Conservation (phyloP, 2,888 invertebrate genomes). For the Pristionchus mayeri region DNA sequence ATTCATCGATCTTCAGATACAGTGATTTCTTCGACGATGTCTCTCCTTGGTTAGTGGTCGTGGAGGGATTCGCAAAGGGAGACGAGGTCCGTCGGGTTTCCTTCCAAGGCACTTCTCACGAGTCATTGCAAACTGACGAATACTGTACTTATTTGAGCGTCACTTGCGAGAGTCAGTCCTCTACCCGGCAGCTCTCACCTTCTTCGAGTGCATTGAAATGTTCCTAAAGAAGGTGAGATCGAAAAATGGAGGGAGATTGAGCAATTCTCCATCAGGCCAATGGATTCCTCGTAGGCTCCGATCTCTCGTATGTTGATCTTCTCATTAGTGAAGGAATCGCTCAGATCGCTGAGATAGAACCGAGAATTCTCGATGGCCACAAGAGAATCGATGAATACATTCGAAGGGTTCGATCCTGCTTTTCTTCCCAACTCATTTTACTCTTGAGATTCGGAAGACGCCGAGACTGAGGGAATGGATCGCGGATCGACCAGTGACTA, state of each 20-base stretch:
- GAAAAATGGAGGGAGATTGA: neutral
- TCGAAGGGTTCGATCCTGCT: neutral
- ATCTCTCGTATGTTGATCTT: constrained; percentile 40
- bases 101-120: too few species aligned
- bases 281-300: constrained; percentile 3
- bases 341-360: constrained; percentile 22
- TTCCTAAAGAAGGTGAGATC: constrained; percentile 28
- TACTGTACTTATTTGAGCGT: constrained; percentile 24
- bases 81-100: neutral
- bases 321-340: constrained; percentile 42
- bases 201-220: constrained; percentile 45
- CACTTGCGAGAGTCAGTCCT: constrained; percentile 12
- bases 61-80: constrained; percentile 37
- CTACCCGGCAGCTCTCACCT: constrained; percentile 22
- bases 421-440: neutral
- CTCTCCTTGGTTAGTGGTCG: constrained; percentile 26
- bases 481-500: neutral
- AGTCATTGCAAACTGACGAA: too few species aligned
- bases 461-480: constrained; percentile 31
- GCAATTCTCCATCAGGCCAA: neutral
- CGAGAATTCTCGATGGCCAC: constrained; percentile 33
- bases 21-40: constrained; percentile 40
- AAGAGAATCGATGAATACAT: constrained; percentile 29
- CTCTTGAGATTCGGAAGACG: neutral
- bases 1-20: constrained; percentile 1